A percentile compares a stretch with the other conserved stretches of the same genome.
These are phyloP conservation scores for Labeo calbasu DNA, from an alignment of 2,797 vertebrate genomes.

Conservation along the genomic window DNA sequence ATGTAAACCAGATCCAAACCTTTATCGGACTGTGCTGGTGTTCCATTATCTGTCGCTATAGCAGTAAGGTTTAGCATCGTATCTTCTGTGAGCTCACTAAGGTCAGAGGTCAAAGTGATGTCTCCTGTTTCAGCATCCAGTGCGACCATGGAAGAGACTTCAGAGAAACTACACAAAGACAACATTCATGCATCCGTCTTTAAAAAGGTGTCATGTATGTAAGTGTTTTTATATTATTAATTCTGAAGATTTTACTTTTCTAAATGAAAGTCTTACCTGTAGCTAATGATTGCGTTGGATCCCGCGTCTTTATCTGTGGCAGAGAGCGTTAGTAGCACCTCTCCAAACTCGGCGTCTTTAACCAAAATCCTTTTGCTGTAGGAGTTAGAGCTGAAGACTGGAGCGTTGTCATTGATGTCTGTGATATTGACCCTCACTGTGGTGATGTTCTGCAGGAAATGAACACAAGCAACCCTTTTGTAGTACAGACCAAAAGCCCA, in stretches of 20 bases:
- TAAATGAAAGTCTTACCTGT: slow-evolving; percentile 71
- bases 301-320: slow-evolving; percentile 76
- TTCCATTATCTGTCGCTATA: slow-evolving; percentile 76
- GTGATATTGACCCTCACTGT: slow-evolving; percentile 68
- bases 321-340: slow-evolving; percentile 68
- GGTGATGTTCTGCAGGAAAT: slow-evolving; percentile 74
- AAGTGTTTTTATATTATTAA: not conserved
- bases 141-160: slow-evolving; percentile 51
- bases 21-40: slow-evolving; percentile 69
- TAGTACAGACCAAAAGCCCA: not conserved
- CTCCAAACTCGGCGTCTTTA: slow-evolving; percentile 71
- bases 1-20: slow-evolving; percentile 67
- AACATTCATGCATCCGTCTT: not conserved
- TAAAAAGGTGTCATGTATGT: not conserved
- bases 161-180: slow-evolving; percentile 67
- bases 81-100: slow-evolving; percentile 69
- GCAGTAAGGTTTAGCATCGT: slow-evolving; percentile 68
- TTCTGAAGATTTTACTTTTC: not conserved
- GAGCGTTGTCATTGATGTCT: slow-evolving; percentile 80
- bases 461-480: not conserved
- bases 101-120: slow-evolving; percentile 72
- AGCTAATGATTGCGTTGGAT: slow-evolving; percentile 73
- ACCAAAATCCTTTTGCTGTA: slow-evolving; percentile 68
- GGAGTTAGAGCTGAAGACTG: slow-evolving; percentile 70
- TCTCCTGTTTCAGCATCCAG: slow-evolving; percentile 67